phyloP scores from a whole-genome alignment of 2,113 vertebrate species.

The Pristiophorus japonicus region DNA sequence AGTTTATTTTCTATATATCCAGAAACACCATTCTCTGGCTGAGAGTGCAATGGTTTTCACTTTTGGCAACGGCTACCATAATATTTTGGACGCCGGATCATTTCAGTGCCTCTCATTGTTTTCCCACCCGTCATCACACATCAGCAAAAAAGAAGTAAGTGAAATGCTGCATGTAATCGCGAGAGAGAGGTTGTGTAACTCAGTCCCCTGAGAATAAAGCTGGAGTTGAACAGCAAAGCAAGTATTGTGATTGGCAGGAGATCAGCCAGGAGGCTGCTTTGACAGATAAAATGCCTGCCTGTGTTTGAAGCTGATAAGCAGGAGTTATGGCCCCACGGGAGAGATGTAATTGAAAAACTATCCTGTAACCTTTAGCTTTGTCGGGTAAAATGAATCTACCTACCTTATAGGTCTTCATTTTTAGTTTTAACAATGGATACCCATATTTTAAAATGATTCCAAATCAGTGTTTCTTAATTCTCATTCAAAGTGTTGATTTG shows the following conservation, averaged over 20 bases:
- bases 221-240: background rate
- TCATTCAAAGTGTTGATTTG: background rate
- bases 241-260: conserved; percentile 9
- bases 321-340: background rate
- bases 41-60: background rate
- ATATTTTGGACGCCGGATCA: background rate
- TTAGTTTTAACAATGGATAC: no score
- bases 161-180: background rate
- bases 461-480: background rate
- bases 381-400: background rate
- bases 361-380: background rate
- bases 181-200: background rate
- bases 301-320: conserved; percentile 17
- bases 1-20: background rate
- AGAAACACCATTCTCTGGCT: background rate
- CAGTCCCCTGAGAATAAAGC: background rate
- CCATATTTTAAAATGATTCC: background rate
- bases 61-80: background rate
- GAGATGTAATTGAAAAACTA: background rate
- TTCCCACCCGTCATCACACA: background rate
- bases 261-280: background rate
- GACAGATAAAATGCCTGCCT: background rate
- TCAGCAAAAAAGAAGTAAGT: background rate
- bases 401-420: background rate
- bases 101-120: background rate